Percentiles rank a stretch among this genome's conserved stretches.
Evolutionary conservation across 2,797 vertebrate genomes (phyloP).

Genomic region (Pangasius sanitwongsei): DNA sequence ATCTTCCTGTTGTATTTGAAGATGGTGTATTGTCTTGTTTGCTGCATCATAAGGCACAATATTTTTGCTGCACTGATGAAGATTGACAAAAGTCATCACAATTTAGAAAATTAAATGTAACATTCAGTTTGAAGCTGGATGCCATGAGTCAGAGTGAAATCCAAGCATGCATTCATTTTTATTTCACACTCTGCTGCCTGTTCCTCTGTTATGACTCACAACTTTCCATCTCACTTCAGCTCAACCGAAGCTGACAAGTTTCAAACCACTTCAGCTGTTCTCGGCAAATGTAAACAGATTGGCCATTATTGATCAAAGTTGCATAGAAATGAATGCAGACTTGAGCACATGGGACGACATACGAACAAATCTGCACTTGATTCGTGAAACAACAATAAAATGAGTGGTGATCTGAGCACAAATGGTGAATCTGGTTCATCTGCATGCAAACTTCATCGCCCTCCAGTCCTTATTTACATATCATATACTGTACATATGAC

Average conservation of each 20-base stretch:
- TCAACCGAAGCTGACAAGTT: constrained; percentile 74
- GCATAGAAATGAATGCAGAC: constrained; percentile 62
- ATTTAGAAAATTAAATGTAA: not conserved
- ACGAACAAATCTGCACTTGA: not conserved
- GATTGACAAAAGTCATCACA: not conserved
- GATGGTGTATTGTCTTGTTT: not conserved
- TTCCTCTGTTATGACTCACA: constrained; percentile 72
- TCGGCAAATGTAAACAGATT: constrained; percentile 56
- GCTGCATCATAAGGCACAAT: not conserved
- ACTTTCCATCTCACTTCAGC: constrained; percentile 72
- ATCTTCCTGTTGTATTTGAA: constrained; percentile 17
- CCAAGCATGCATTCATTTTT: constrained; percentile 62
- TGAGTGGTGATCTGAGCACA: not conserved
- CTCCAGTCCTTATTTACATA: not conserved
- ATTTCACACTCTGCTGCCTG: constrained; percentile 76
- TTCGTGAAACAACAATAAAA: not conserved
- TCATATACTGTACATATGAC: no score
- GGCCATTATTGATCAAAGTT: constrained; percentile 52
- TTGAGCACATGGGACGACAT: not conserved
- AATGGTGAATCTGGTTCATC: not conserved
- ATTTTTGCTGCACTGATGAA: not conserved
- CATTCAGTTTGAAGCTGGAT: not conserved
- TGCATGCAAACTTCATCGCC: not conserved
- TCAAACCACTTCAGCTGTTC: constrained; percentile 71
- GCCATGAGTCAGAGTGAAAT: not conserved